Evolutionary conservation across 2,113 vertebrate species (phyloP), one percentile per base, ranked within the genome.

Genomic region (Myotis yumanensis): DNA sequence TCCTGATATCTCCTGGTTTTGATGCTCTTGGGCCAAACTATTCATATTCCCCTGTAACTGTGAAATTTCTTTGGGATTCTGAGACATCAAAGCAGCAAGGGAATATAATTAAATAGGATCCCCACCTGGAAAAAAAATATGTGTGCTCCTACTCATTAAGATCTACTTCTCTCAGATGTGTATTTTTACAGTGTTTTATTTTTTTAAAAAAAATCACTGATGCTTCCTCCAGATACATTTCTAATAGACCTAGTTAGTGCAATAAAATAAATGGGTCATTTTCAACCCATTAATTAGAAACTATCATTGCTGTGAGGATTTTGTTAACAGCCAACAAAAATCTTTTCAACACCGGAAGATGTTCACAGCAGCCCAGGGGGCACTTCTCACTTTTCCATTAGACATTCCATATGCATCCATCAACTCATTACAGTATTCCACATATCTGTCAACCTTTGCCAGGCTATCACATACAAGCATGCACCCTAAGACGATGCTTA

Each of bases 391-490:
- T 76, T 81, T 79, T 86, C 84, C 52, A 95, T 92, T 95, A 86
- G 91, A 89, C 35, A 85, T 95, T 96, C 71, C 76, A 89, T 51
- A 75, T 4, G 12, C 86, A 87, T 71, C 81, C 72, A 89, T 73
- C 94, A 89, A 91, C 75, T 85, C 59, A 40, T 94, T 95, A 89
- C 18, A 35, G 25, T 91, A 96, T 54, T 72, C 40, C 66, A 95
- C 28, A 35, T 51, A 91, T 89, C 90, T 94, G 77, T 90, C 93
- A 90, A 52, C 25, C 43, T 90, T 54, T 94, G 73, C 89, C 54
- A 92, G n/a, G 18, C 64, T 93, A 93, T 89, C 86, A 92, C 83
- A 90, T 86, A 93, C 35, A 83, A 86, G 77, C 54, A 91, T 35
- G 7, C 68, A 94, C 62, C 37, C 66, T 64, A 90, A 96, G 72